phyloP scores from a whole-genome alignment of 2,888 invertebrate genomes.

The Ryuthela nishihirai region DNA sequence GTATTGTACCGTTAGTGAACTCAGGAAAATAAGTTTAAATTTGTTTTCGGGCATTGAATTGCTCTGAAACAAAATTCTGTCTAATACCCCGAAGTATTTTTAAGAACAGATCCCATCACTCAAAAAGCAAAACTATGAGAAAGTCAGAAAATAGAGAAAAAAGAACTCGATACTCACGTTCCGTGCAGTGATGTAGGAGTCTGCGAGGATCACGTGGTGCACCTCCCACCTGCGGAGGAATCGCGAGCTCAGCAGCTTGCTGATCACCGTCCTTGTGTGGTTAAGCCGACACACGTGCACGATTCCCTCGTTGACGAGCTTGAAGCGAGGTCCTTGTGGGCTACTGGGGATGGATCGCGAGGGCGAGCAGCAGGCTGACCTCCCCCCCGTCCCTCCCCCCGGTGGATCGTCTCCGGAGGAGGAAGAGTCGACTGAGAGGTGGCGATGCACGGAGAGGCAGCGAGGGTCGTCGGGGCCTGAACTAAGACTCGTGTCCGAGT shows the following conservation, averaged over 20 bases:
- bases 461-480: slow-evolving; percentile 7
- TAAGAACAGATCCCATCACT: too few relatives aligned
- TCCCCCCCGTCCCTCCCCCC: background rate
- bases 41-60: too few relatives aligned
- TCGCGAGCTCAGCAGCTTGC: slow-evolving; percentile 71
- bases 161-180: slow-evolving; percentile 58
- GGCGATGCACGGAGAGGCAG: slow-evolving; percentile 1
- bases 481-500: slow-evolving; percentile 11
- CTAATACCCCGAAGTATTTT: too few relatives aligned
- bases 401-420: slow-evolving; percentile 17
- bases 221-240: slow-evolving; percentile 73
- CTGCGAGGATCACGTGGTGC: slow-evolving; percentile 65
- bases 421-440: slow-evolving; percentile 21
- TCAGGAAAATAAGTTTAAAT: too few relatives aligned
- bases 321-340: slow-evolving; percentile 54
- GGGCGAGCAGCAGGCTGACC: slow-evolving; percentile 15
- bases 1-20: too few relatives aligned
- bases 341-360: slow-evolving; percentile 34
- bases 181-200: slow-evolving; percentile 65
- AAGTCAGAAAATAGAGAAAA: background rate
- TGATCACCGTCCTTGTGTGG: slow-evolving; percentile 70
- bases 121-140: too few relatives aligned
- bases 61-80: too few relatives aligned
- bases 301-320: slow-evolving; percentile 68
- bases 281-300: slow-evolving; percentile 71